Evolutionary conservation across 2,113 vertebrate species (phyloP), one percentile per base, ranked within the genome.

Genomic region (Morone chrysops): DNA sequence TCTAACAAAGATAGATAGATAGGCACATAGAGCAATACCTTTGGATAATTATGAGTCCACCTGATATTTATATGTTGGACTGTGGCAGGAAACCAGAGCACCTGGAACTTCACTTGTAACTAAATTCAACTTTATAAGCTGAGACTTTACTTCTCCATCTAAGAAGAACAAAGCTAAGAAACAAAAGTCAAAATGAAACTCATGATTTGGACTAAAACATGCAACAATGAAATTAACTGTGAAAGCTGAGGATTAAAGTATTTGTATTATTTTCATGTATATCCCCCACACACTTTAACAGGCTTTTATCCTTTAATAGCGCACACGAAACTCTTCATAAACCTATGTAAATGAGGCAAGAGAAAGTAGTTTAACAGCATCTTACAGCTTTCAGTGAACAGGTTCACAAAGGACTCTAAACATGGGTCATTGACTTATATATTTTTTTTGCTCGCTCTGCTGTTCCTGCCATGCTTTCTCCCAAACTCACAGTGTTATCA

Each of bases 401-500:
- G 60, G 78, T 81, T 74, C 65, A 60, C 9, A 25, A 67, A 66
- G 14, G 41, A 57, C 68, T 75, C 53, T 9, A 31, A 45, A 71
- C 56, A 62, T 20, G 61, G 70, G 41, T 84, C 41, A 66, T 36
- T 88, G 86, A 90, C 78, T 83, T 87, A 77, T 82, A 31, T 31
- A 31, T 67, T 86, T 63, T 31, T 86, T 10, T 90, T 73, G 84
- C 82, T 71, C 65, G 60, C 41, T 45, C 63, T 31, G 60, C 67
- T 47, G 59, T 16, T 73, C 57, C 60, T 80, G 50, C 80, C 70
- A 67, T 90, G 73, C 79, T 84, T 83, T 82, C 51, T 73, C 75
- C 59, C 62, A 80, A 83, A 84, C 82, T 90, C 88, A 79, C 20
- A 16, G 51, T 86, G 81, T 91, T 93, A 88, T 90, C 70, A 22